Evolutionary conservation across 1,140 invertebrate genomes (phyloP).

Genomic region (Atta texana): DNA sequence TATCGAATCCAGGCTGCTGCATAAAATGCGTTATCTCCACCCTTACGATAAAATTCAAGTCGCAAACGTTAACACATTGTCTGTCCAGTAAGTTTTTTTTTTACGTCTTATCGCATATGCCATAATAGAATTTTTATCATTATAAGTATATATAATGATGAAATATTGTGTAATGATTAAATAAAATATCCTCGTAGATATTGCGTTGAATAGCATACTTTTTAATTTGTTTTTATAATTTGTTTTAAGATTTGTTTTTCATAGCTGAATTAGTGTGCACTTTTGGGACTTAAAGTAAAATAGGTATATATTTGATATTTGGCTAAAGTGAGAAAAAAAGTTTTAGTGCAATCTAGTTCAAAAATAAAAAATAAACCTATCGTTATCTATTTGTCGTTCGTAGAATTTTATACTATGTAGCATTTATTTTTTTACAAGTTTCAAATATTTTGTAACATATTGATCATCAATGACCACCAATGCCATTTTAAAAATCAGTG

Average conservation of each 20-base stretch:
- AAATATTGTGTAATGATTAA: neutral
- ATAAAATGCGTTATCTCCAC: neutral
- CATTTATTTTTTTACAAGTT: neutral
- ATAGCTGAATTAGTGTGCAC: too few species aligned
- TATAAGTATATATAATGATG: neutral
- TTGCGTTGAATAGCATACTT: neutral
- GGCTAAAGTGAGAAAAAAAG: too few species aligned
- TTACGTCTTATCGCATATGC: neutral
- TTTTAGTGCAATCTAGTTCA: too few species aligned
- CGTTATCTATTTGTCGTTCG: neutral
- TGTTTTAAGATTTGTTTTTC: too few species aligned
- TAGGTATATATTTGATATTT: too few species aligned
- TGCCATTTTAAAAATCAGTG: neutral
- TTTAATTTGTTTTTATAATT: neutral
- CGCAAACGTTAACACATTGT: slow-evolving; percentile 18
- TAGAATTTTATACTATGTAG: neutral
- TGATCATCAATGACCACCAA: neutral
- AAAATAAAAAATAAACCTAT: neutral
- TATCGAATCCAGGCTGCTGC: neutral
- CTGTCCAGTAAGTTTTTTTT: neutral
- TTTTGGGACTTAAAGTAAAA: too few species aligned
- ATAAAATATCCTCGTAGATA: neutral
- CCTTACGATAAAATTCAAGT: slow-evolving; percentile 48
- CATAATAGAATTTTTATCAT: neutral
- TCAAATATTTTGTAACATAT: neutral